Evolutionary conservation across 2,113 vertebrate species (phyloP), one percentile per base, ranked within the genome.

Genomic region (Machaerirhynchus nigripectus): DNA sequence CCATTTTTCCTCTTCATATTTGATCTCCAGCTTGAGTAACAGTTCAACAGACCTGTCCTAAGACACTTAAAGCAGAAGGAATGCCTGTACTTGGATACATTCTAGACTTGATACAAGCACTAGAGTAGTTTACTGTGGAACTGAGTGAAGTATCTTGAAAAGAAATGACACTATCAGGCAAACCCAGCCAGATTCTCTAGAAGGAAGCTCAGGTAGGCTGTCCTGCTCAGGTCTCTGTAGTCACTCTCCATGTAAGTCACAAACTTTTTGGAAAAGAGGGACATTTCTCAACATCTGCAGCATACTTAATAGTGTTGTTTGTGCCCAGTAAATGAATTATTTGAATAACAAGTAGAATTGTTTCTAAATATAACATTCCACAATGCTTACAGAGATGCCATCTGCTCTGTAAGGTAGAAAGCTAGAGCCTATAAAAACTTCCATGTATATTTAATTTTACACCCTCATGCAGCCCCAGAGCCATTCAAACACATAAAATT

Each of bases 321-420:
- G 24, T 59, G n/a, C 65, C 81, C 85, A 64, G 69, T 69, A 93
- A 94, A 93, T 57, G 76, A 94, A 81, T 71, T 81, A 90, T 92
- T 87, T 92, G 52, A 93, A 93, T 87, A 96, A 95, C 49, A 87
- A 96, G 84, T 78, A 16, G 37, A 93, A 92, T 96, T 90, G 40
- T 95, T 95, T 94, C 80, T 93, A 89, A 90, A 96, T 94, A 94
- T 68, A 87, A 90, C n/a, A 40, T 90, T 95, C 81, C 84, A 89
- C 68, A 89, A 65, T 84, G 44, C 52, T 89, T 89, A 87, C 49
- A 90, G 76, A 94, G n/a, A 57, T 71, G 64, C 73, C 93, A 94
- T 97, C 92, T 96, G 96, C 83, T 88, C 73, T 87, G 56, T 53
- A 90, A 94, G 92, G 96, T 93, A 64, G 64, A 92, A 95, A 88